These are phyloP conservation scores for Xylota sylvarum DNA, from an alignment of 2,888 invertebrate species.

Conservation along the genomic window DNA sequence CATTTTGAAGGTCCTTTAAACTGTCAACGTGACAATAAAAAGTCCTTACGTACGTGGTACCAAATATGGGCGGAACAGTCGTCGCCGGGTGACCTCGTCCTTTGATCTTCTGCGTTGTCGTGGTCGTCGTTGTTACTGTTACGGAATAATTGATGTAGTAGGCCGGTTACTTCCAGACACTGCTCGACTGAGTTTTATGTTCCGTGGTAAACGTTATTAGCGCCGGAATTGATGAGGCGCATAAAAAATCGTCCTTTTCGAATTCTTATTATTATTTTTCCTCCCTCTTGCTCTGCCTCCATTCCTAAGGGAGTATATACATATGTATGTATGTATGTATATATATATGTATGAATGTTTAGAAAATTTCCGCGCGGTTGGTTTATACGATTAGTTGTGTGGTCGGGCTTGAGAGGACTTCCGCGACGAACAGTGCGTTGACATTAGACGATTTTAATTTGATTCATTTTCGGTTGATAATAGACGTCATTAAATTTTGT, in stretches of 20 bases:
- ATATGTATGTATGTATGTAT: not conserved
- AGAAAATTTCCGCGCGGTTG: conserved; percentile 28
- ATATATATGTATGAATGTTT: not conserved
- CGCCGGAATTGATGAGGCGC: conserved; percentile 61
- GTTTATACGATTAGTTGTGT: conserved; percentile 52
- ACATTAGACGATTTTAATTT: conserved; percentile 61
- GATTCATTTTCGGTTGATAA: conserved; percentile 63
- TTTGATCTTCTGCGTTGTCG: conserved; percentile 26
- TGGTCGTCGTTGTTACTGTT: conserved; percentile 45
- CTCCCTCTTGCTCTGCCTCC: not conserved
- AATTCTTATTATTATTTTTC: conserved; percentile 50
- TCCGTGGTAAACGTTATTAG: conserved; percentile 67
- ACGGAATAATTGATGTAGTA: conserved; percentile 57
- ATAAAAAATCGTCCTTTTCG: conserved; percentile 62
- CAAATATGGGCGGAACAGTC: conserved; percentile 27
- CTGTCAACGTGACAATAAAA: conserved; percentile 60
- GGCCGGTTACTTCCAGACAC: conserved; percentile 50
- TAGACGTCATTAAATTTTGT: conserved; percentile 61
- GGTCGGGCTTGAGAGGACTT: conserved; percentile 17
- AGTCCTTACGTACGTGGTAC: conserved; percentile 16
- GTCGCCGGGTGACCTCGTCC: conserved; percentile 20
- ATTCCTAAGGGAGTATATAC: not conserved
- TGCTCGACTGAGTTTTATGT: conserved; percentile 64
- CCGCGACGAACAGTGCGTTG: conserved; percentile 40
- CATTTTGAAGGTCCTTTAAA: conserved; percentile 51